Conservation (phyloP, 2,113 vertebrate species). For the Panthera uncia region DNA sequence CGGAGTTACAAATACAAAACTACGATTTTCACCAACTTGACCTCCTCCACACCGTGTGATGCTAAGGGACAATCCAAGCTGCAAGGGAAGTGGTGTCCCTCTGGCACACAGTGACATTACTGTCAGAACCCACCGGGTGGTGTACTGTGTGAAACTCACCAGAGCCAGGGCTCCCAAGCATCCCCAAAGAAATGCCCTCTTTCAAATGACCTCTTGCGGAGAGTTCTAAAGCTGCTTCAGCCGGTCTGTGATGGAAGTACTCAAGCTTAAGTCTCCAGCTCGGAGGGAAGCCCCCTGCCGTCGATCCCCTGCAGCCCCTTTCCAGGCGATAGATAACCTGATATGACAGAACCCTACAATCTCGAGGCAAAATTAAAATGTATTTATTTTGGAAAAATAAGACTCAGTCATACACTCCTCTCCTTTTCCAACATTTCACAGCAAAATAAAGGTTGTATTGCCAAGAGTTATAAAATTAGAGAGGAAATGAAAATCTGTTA, state of each 20-base stretch:
- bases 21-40: not conserved
- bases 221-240: not conserved
- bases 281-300: not conserved
- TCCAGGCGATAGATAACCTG: no score
- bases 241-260: not conserved
- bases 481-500: conserved; percentile 69
- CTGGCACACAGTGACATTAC: not conserved
- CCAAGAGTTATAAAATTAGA: conserved; percentile 70
- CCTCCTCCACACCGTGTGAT: not conserved
- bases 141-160: not conserved
- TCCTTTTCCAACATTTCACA: conserved; percentile 25
- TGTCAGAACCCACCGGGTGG: conserved; percentile 30
- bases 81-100: not conserved
- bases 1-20: not conserved
- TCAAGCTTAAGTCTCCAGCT: not conserved
- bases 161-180: not conserved
- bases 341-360: not conserved
- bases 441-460: conserved; percentile 59
- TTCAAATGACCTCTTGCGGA: not conserved
- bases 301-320: accelerated
- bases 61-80: not conserved
- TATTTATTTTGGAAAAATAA: conserved; percentile 50
- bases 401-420: not conserved
- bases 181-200: not conserved
- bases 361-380: not conserved